phyloP scores from a whole-genome alignment of 2,888 invertebrate genomes.

The Chrysomela aeneicollis region DNA sequence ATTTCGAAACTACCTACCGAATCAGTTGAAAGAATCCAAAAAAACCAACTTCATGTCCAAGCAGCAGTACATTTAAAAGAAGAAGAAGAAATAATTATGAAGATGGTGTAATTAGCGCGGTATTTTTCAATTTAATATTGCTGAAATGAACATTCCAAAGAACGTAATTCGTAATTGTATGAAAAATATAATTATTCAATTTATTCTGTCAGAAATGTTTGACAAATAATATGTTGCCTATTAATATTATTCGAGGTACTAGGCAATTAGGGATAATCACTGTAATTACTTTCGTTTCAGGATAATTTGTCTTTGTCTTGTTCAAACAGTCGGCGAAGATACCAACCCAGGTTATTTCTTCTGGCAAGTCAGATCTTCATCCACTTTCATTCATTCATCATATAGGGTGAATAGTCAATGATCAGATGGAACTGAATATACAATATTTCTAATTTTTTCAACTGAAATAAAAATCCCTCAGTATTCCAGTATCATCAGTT shows the following conservation, averaged over 20 bases:
- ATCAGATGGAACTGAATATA: too few relatives aligned
- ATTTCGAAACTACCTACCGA: conserved; percentile 1
- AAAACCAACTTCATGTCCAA: neutral
- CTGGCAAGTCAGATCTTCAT: neutral
- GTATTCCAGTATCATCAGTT: too few relatives aligned
- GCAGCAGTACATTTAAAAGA: neutral
- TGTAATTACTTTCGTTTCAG: conserved; percentile 32
- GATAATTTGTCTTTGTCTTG: conserved; percentile 4
- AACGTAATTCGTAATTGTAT: conserved; percentile 1
- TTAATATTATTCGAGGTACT: neutral
- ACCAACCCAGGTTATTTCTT: neutral
- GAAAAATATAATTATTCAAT: conserved; percentile 14
- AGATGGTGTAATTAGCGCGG: neutral
- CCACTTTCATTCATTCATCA: neutral
- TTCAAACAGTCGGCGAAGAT: neutral
- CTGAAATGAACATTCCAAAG: neutral
- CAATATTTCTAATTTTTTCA: too few relatives aligned
- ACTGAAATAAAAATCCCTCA: too few relatives aligned
- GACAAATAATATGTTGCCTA: conserved; percentile 1
- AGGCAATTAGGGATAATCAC: conserved; percentile 27
- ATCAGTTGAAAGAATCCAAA: conserved; percentile 2
- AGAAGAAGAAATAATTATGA: conserved; percentile 14
- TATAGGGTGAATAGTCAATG: too few relatives aligned
- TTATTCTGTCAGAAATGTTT: conserved; percentile 4
- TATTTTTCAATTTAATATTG: neutral